Conservation (phyloP, 2,888 invertebrate genomes). For the Stenolophus ochropezus region DNA sequence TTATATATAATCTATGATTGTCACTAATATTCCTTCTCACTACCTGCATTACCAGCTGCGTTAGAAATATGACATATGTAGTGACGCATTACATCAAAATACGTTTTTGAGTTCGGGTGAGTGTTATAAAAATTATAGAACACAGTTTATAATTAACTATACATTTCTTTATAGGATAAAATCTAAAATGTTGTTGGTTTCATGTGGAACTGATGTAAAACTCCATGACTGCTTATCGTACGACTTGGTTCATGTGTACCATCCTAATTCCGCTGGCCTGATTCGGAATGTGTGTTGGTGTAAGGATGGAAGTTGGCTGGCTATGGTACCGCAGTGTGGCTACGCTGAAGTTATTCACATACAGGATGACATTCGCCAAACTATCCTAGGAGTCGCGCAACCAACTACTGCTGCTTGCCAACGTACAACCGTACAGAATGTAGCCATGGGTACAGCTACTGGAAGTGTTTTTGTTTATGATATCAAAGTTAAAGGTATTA, state of each 20-base stretch:
- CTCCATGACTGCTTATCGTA: slow-evolving; percentile 76
- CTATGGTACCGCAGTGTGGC: slow-evolving; percentile 69
- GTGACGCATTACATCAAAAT: no score
- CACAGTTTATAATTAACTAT: neutral
- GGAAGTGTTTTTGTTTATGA: slow-evolving; percentile 70
- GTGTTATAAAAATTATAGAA: neutral
- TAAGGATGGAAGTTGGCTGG: slow-evolving; percentile 71
- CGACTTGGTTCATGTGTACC: slow-evolving; percentile 75
- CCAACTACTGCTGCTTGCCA: slow-evolving; percentile 71
- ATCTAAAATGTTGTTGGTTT: slow-evolving; percentile 75
- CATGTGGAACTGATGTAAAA: slow-evolving; percentile 76
- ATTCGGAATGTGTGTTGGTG: slow-evolving; percentile 70
- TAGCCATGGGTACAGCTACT: slow-evolving; percentile 68
- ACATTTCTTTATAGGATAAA: neutral
- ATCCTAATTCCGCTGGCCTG: slow-evolving; percentile 67
- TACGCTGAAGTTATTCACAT: slow-evolving; percentile 70
- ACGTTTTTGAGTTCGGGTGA: neutral
- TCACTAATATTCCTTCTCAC: no score
- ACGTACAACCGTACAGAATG: slow-evolving; percentile 68
- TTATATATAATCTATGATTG: no score
- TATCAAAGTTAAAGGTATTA: slow-evolving; percentile 62
- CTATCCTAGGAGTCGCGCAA: slow-evolving; percentile 68
- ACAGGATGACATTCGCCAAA: slow-evolving; percentile 69
- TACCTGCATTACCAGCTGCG: no score
- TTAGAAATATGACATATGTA: no score